Conservation (phyloP, 1,140 invertebrate species). For the Zophobas morio region DNA sequence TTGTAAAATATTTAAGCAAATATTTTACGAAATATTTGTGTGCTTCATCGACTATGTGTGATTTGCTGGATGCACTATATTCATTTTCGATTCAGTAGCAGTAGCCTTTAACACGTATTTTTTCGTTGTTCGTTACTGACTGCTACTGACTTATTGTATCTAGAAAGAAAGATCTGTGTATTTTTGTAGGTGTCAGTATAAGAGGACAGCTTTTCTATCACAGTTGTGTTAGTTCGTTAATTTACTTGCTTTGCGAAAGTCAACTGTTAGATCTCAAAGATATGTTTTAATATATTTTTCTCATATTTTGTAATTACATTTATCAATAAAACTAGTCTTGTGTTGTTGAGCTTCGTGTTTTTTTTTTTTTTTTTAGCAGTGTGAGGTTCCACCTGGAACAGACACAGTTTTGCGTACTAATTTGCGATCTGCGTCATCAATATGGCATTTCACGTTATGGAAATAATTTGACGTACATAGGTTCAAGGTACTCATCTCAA, state of each 20-base stretch:
- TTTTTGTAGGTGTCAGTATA: constrained; percentile 56
- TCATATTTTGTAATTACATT: constrained; percentile 54
- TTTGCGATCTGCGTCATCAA: too few species aligned
- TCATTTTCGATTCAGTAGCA: constrained; percentile 23
- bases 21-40: constrained; percentile 50
- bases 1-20: constrained; percentile 44
- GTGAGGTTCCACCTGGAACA: neutral
- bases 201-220: constrained; percentile 35
- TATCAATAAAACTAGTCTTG: constrained; percentile 57
- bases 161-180: constrained; percentile 54
- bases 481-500: too few species aligned
- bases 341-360: constrained; percentile 44
- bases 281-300: constrained; percentile 54
- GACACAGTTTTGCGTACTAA: neutral
- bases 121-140: neutral
- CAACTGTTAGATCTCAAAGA: constrained; percentile 54
- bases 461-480: too few species aligned
- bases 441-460: too few species aligned
- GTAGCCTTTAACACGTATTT: constrained; percentile 19
- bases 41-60: constrained; percentile 51
- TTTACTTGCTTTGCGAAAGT: constrained; percentile 48
- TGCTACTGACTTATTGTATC: constrained; percentile 38
- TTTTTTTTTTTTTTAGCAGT: neutral
- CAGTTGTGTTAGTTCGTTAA: constrained; percentile 32
- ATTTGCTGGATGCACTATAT: constrained; percentile 39